phyloP scores from a whole-genome alignment of 2,113 vertebrate genomes.

The Actenoides hombroni region DNA sequence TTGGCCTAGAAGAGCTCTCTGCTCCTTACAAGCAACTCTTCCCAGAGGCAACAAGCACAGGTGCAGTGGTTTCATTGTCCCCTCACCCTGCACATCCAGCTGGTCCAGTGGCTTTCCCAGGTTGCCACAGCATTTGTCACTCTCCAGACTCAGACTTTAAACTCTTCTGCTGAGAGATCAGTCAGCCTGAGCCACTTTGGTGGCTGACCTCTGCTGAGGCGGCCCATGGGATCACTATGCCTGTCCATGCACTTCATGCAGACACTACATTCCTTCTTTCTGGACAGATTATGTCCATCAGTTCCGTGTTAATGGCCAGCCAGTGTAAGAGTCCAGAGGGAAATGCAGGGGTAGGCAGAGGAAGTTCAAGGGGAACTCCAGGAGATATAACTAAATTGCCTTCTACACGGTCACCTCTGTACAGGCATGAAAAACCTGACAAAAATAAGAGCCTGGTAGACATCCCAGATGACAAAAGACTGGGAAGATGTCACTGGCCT shows the following conservation, averaged over 20 bases:
- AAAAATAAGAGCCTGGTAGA: not conserved
- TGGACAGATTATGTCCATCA: not conserved
- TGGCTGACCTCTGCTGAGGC: not conserved
- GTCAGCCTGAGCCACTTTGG: not conserved
- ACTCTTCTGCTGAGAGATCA: not conserved
- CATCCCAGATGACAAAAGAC: not conserved
- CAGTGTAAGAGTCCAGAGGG: not conserved
- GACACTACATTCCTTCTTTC: not conserved
- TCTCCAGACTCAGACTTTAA: not conserved
- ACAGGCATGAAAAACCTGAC: not conserved
- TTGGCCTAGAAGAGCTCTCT: not conserved
- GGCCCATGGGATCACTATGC: not conserved
- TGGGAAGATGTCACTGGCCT: not conserved
- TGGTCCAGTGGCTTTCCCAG: not conserved
- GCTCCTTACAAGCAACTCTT: not conserved
- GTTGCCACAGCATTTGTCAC: not conserved
- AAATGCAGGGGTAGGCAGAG: not conserved
- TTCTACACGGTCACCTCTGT: not conserved
- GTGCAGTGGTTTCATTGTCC: not conserved
- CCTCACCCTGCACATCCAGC: not conserved
- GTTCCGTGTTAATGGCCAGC: not conserved
- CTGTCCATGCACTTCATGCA: not conserved
- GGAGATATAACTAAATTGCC: not conserved
- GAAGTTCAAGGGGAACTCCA: not conserved
- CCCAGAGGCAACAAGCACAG: not conserved